These are phyloP conservation scores for Antheraea yamamai DNA, from an alignment of 2,888 invertebrate genomes.

Conservation along the genomic window DNA sequence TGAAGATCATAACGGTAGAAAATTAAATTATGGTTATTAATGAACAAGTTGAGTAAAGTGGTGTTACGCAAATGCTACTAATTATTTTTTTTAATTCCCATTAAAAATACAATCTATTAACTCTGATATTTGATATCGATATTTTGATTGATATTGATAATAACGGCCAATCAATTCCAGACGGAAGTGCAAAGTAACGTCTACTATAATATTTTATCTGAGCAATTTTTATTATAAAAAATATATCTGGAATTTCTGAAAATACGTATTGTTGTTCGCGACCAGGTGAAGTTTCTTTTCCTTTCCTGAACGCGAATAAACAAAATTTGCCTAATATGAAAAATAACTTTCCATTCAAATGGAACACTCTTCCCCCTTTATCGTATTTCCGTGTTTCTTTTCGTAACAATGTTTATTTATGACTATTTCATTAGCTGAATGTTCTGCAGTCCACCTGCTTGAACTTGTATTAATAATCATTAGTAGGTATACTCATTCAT, in stretches of 20 bases:
- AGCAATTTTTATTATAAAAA: constrained; percentile 18
- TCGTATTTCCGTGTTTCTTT: constrained; percentile 52
- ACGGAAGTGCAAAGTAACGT: too few relatives aligned
- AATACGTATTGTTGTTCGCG: constrained; percentile 37
- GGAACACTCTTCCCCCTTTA: constrained; percentile 53
- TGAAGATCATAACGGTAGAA: too few relatives aligned
- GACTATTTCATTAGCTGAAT: constrained; percentile 47
- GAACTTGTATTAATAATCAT: background rate
- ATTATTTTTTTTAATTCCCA: too few relatives aligned
- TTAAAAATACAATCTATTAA: too few relatives aligned
- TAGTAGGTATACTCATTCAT: background rate
- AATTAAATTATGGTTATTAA: too few relatives aligned
- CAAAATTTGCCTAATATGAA: constrained; percentile 52
- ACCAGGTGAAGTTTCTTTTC: constrained; percentile 51
- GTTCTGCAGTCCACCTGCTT: constrained; percentile 23
- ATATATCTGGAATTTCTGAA: constrained; percentile 39
- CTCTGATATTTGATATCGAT: too few relatives aligned
- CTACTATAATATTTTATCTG: too few relatives aligned
- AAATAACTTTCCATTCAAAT: constrained; percentile 59
- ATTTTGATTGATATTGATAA: too few relatives aligned
- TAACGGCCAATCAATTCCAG: too few relatives aligned
- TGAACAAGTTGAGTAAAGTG: too few relatives aligned
- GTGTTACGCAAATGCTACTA: too few relatives aligned
- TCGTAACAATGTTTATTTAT: constrained; percentile 51
- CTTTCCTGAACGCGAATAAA: constrained; percentile 51